Evolutionary conservation across 2,888 invertebrate species (phyloP).

Genomic region (Pyrocoelia pectoralis): DNA sequence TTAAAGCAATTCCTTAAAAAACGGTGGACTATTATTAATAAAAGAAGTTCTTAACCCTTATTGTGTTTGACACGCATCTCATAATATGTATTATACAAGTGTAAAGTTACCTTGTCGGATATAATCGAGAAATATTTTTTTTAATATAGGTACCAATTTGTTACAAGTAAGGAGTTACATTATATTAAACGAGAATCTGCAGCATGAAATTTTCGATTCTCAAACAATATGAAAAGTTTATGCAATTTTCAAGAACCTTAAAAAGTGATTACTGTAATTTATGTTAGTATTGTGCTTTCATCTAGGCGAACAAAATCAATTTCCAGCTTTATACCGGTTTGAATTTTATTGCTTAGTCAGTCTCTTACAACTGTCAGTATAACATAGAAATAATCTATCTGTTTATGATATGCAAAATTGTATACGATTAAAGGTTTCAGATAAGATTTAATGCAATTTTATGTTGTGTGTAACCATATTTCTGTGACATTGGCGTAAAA

Average conservation of each 20-base stretch:
- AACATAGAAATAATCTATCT: conserved; percentile 27
- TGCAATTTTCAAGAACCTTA: conserved; percentile 28
- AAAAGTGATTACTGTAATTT: conserved; percentile 27
- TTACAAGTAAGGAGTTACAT: conserved; percentile 6
- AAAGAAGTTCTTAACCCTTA: not conserved
- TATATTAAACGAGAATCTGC: conserved; percentile 1
- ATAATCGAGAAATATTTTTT: conserved; percentile 2
- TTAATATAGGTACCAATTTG: not conserved
- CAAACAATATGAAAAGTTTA: conserved; percentile 27
- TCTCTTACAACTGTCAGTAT: conserved; percentile 25
- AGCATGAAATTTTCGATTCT: conserved; percentile 23
- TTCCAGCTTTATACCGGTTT: conserved; percentile 23
- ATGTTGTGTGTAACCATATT: too few species aligned
- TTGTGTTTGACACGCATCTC: not conserved
- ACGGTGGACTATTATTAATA: not conserved
- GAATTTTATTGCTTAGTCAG: conserved; percentile 25
- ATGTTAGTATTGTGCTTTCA: conserved; percentile 31
- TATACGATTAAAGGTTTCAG: not conserved
- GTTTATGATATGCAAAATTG: conserved; percentile 21
- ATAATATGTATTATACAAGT: conserved; percentile 5
- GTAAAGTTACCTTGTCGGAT: not conserved
- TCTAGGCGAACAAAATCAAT: conserved; percentile 33
- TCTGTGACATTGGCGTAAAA: too few species aligned
- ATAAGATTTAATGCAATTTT: not conserved
- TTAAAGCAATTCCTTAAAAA: not conserved